Evolutionary conservation across 1,140 invertebrate genomes (phyloP), one percentile per base, ranked within the genome.

Genomic region (Saccostrea cuccullata): DNA sequence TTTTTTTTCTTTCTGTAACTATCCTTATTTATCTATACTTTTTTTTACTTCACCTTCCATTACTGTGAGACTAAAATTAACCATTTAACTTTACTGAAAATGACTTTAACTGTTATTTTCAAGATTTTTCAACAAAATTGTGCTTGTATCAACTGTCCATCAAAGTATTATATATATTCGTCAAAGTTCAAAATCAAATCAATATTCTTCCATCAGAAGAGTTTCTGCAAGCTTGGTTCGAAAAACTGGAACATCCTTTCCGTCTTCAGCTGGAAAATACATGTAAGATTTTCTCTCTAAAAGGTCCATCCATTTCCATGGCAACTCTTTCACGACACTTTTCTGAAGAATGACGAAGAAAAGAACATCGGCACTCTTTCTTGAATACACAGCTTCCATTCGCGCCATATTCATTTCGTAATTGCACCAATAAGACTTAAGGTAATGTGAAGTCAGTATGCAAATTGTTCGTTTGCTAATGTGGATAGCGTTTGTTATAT

Each of bases 401-500:
- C 86, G 70, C 8, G 92, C 91, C 91, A 92, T 94, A 88, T 96
- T 95, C 12, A 96, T 95, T 92, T 97, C 96, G 96, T 96, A 97
- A 60, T 95, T 90, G 92, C 96, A 97, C 96, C 96, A 97, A 36
- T 96, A 95, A 13, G 96, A 97, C 88, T 95, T 95, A 0, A 96
- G 95, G 91, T 96, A 97, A 60, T 95, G 94, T 91, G 96, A 95
- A 87, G 96, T 96, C 56, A 97, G 94, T 36, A 97, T 92, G 36
- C 97, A 93, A 58, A 97, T 93, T 23, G 96, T 96, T 93, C 96
- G 96, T 84, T 96, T 95, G 92, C 96, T 96, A 82, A 95, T 95
- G 26, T 96, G 95, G 56, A 97, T 96, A 89, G 96, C 96, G 84
- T 95, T 95, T n/a, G 96, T 92, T 84, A 97, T 96, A 88, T 96